These are phyloP conservation scores for Oligia strigilis DNA, from an alignment of 2,888 invertebrate genomes.

Conservation along the genomic window DNA sequence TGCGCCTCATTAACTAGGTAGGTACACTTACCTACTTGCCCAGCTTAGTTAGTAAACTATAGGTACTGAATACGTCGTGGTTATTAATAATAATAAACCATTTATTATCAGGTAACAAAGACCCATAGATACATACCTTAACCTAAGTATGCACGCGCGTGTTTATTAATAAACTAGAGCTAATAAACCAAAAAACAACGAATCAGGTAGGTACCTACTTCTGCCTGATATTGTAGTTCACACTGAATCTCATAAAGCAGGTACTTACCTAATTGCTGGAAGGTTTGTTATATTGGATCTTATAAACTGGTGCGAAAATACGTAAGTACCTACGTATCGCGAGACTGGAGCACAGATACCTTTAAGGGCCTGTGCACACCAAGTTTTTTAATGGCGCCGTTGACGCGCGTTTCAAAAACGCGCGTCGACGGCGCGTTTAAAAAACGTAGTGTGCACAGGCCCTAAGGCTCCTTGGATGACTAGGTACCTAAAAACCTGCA, in stretches of 20 bases:
- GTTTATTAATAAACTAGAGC: neutral
- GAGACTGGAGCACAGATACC: neutral
- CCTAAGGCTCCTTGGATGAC: neutral
- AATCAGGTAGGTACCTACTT: neutral
- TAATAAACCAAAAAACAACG: neutral
- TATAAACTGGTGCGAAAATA: neutral
- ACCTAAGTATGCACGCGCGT: too few species aligned
- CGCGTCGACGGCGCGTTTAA: too few species aligned
- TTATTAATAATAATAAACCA: too few species aligned
- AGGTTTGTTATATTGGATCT: neutral
- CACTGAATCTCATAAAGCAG: neutral
- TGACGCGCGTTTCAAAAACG: too few species aligned
- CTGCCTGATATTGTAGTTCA: neutral
- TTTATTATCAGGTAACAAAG: too few species aligned
- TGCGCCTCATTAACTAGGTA: neutral
- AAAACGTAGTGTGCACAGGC: too few species aligned
- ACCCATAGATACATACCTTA: too few species aligned
- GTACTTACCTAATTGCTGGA: too few species aligned
- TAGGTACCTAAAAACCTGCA: neutral
- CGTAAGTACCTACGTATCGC: too few species aligned
- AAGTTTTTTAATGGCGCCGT: too few species aligned
- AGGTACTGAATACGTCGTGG: neutral
- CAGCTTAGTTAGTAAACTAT: neutral
- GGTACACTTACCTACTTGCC: neutral
- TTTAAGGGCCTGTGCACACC: too few species aligned